phyloP scores from a whole-genome alignment of 2,888 invertebrate species.

The Calliphora vomitoria region DNA sequence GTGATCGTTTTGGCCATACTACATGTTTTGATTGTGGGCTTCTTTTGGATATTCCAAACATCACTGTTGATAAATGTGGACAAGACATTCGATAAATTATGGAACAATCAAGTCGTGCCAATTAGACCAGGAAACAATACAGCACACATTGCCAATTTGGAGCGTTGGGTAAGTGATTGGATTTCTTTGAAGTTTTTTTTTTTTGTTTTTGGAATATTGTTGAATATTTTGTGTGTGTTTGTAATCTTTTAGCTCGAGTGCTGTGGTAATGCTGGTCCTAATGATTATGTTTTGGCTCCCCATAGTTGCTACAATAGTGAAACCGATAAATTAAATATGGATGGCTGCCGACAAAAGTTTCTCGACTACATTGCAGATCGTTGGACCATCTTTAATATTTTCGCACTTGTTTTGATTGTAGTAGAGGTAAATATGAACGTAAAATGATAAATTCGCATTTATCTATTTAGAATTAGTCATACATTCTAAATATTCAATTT shows the following conservation, averaged over 20 bases:
- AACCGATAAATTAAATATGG: conserved; percentile 78
- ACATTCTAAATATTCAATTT: neutral
- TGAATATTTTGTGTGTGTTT: neutral
- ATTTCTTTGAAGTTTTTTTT: conserved; percentile 25
- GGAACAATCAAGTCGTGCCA: conserved; percentile 80
- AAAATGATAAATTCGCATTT: neutral
- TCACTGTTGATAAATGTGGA: conserved; percentile 81
- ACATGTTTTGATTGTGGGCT: conserved; percentile 78
- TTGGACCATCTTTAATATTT: conserved; percentile 79
- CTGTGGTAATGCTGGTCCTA: conserved; percentile 79
- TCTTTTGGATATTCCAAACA: conserved; percentile 80
- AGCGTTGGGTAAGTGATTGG: conserved; percentile 79
- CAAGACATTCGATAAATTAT: conserved; percentile 79
- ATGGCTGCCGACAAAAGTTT: conserved; percentile 82
- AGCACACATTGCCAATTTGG: conserved; percentile 80
- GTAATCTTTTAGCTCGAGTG: conserved; percentile 78
- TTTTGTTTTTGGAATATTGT: neutral
- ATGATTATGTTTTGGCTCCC: conserved; percentile 79
- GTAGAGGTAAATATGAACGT: conserved; percentile 78
- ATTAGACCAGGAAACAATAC: conserved; percentile 80
- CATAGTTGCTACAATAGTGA: conserved; percentile 79
- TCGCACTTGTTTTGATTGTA: conserved; percentile 77
- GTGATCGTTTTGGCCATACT: conserved; percentile 77
- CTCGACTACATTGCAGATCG: conserved; percentile 79
- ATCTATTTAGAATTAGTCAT: conserved; percentile 25